Percentiles rank a stretch among this genome's conserved stretches.
Evolutionary conservation across 92 coral and sea anemone genomes (phyloP).

Genomic region (Pocillopora grandis): DNA sequence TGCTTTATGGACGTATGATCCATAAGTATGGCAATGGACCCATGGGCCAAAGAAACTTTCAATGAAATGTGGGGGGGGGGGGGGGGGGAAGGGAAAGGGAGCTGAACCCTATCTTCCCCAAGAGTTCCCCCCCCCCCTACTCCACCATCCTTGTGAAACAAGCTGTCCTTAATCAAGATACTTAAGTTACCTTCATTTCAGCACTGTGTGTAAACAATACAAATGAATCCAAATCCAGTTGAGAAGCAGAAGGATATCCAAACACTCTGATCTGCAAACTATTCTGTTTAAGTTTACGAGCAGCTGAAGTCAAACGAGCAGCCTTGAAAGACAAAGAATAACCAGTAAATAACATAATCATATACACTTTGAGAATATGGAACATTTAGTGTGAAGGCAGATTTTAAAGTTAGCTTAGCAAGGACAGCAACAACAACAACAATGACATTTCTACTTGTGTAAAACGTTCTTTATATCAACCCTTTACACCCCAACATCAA

Average conservation of each 20-base stretch:
- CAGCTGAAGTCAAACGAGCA: conserved; percentile 75
- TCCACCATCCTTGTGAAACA: too few species aligned
- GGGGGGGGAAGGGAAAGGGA: neutral
- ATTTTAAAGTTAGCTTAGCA: too few species aligned
- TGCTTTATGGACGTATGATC: too few species aligned
- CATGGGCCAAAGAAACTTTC: too few species aligned
- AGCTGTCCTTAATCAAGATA: too few species aligned
- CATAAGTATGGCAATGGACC: too few species aligned
- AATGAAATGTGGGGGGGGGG: neutral
- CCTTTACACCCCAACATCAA: too few species aligned
- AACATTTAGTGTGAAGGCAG: too few species aligned
- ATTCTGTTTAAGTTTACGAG: conserved; percentile 76
- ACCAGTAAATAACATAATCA: neutral
- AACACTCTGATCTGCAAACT: conserved; percentile 90
- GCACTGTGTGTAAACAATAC: conserved; percentile 78
- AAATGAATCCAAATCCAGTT: conserved; percentile 94
- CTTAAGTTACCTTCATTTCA: conserved; percentile 79
- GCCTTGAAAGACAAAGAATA: conserved; percentile 55
- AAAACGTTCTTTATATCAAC: too few species aligned
- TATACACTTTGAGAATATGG: too few species aligned
- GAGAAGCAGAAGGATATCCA: conserved; percentile 95
- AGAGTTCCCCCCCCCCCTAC: neutral
- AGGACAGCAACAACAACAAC: too few species aligned
- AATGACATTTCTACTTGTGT: too few species aligned
- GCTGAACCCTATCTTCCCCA: neutral